These are phyloP conservation scores for Chaetura pelagica DNA, from an alignment of 2,113 vertebrate genomes.

Conservation along the genomic window DNA sequence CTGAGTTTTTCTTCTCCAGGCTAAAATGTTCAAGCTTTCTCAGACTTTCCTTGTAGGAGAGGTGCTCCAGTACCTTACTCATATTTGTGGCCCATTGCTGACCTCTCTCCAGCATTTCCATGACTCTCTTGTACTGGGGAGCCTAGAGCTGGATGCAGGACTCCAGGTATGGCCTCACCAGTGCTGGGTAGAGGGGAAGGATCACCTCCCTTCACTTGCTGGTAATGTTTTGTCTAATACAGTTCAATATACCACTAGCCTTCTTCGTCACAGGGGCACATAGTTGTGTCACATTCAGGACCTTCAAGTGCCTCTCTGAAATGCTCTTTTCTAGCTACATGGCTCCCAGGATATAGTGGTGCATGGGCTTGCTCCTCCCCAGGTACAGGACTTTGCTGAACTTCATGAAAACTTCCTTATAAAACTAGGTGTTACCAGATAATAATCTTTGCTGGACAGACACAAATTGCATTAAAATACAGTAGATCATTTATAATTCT, in stretches of 20 bases:
- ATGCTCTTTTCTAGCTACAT: not conserved
- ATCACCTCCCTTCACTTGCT: not conserved
- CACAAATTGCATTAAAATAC: not conserved
- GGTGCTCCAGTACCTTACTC: not conserved
- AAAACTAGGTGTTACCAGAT: not conserved
- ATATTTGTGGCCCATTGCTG: not conserved
- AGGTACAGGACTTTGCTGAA: not conserved
- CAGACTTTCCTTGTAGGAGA: not conserved
- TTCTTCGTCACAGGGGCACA: not conserved
- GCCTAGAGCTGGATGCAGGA: not conserved
- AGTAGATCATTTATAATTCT: not conserved
- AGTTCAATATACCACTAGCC: not conserved
- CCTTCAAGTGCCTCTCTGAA: not conserved
- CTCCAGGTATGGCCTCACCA: not conserved
- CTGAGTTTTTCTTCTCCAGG: not conserved
- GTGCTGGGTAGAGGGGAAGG: not conserved
- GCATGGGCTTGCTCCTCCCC: not conserved
- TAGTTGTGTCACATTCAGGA: not conserved
- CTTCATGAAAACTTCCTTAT: not conserved
- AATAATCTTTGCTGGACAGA: not conserved
- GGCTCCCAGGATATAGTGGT: not conserved
- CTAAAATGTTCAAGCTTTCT: not conserved
- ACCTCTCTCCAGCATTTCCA: not conserved
- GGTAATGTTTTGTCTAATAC: not conserved
- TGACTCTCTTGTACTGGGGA: not conserved